Evolutionary conservation across 2,888 invertebrate genomes (phyloP).

Genomic region (Lordiphosa andalusiaca): DNA sequence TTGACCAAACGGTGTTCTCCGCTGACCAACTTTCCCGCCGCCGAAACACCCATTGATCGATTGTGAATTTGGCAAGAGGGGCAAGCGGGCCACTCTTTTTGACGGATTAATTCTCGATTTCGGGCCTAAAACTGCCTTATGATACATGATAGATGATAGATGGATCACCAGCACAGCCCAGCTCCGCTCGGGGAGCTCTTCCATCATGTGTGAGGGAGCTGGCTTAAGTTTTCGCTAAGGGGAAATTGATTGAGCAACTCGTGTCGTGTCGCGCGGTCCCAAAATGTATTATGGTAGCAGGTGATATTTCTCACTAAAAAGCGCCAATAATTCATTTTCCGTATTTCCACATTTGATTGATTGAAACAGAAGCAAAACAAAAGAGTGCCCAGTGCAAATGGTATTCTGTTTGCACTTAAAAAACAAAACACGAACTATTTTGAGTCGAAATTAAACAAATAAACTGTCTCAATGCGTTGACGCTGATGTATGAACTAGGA

Average conservation of each 20-base stretch:
- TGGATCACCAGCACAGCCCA: conserved; percentile 57
- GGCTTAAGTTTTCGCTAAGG: conserved; percentile 65
- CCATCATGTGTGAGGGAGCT: conserved; percentile 37
- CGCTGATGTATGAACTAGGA: conserved; percentile 56
- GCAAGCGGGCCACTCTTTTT: conserved; percentile 35
- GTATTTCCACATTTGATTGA: conserved; percentile 56
- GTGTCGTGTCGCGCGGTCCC: conserved; percentile 32
- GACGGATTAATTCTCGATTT: conserved; percentile 77
- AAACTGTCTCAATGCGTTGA: conserved; percentile 56
- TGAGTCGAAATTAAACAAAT: conserved; percentile 60
- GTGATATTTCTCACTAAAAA: conserved; percentile 28
- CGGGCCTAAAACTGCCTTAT: conserved; percentile 72
- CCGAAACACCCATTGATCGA: conserved; percentile 55
- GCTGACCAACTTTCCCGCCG: conserved; percentile 40
- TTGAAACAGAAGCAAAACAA: conserved; percentile 33
- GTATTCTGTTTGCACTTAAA: conserved; percentile 18
- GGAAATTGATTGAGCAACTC: conserved; percentile 70
- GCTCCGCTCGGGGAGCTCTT: conserved; percentile 42
- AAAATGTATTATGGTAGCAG: conserved; percentile 51
- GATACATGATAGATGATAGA: conserved; percentile 75
- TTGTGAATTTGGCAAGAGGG: conserved; percentile 71
- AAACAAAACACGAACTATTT: too few species aligned
- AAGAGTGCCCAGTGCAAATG: neutral
- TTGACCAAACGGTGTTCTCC: conserved; percentile 33
- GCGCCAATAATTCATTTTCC: conserved; percentile 48